Base-by-base conservation (phyloP, 2,113 vertebrate species). In the Nothobranchius kuhntae region DNA sequence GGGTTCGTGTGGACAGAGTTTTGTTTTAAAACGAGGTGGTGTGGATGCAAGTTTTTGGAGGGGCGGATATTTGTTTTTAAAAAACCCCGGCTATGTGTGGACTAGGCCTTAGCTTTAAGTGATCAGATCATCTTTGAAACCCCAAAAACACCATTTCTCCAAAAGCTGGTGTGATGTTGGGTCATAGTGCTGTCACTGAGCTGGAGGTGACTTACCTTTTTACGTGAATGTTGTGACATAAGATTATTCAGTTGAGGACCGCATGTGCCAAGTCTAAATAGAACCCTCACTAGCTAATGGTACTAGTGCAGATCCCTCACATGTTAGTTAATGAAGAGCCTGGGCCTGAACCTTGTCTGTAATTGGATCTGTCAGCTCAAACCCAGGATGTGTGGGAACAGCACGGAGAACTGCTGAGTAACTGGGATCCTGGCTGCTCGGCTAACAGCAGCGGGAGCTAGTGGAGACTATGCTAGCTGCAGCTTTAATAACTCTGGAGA, bases 291-390 rank as follows among this genome's bases (percentile, higher is more conserved):
- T 63, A 67, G 69, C 63, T 68, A 48, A 51, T 71, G 55, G 68
- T 73, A 72, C 73, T 85, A 81, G 74, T 24, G 45, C 63, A 76
- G 66, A 81, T 78, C 65, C 66, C 70, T 66, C 70, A 59, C 75
- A 65, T 80, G 68, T 59, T 53, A 77, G 58, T 73, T 83, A 59
- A 75, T 87, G 74, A 57, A 24, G 71, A 53, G 57, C 65, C 81
- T 64, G 61, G 68, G 38, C 53, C 57, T 75, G 60, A 77, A 71
- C 71, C 47, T 80, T 64, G 75, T 76, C 65, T 89, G 77, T 88
- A 84, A 90, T 89, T 83, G 73, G 77, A 84, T 83, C 84, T 78
- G 87, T 89, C 89, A 84, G 74, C 68, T 72, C 68, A 81, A 86
- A 86, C 76, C 38, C 67, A 59, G 40, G 36, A 64, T 69, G 61